A percentile compares a stretch with the other conserved stretches of the same genome.
Evolutionary conservation across 2,888 invertebrate species (phyloP).

Genomic region (Aradus depressus): DNA sequence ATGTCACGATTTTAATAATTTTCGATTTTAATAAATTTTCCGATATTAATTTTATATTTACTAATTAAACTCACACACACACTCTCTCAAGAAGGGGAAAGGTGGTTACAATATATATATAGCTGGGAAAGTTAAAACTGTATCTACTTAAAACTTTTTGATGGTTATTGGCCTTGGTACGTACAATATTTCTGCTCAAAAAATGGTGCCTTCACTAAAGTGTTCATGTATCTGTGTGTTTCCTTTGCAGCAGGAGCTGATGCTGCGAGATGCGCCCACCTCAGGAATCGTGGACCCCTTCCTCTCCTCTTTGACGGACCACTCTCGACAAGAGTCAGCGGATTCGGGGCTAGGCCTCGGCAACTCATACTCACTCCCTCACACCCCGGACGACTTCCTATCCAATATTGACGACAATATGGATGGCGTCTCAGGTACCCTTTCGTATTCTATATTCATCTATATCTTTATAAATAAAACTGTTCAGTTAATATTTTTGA

Average conservation of each 20-base stretch:
- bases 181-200: too few relatives aligned
- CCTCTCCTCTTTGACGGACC: slow-evolving; percentile 69
- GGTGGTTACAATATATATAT: too few relatives aligned
- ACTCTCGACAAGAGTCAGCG: slow-evolving; percentile 87
- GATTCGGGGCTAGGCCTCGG: slow-evolving; percentile 89
- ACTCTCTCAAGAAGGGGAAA: too few relatives aligned
- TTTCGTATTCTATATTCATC: background rate
- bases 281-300: slow-evolving; percentile 55
- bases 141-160: too few relatives aligned
- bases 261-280: slow-evolving; percentile 55
- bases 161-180: too few relatives aligned
- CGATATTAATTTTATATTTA: too few relatives aligned
- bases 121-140: too few relatives aligned
- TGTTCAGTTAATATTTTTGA: background rate
- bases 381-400: slow-evolving; percentile 87
- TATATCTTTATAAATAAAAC: background rate
- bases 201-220: too few relatives aligned
- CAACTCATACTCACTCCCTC: slow-evolving; percentile 75
- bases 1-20: too few relatives aligned
- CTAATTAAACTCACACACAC: too few relatives aligned
- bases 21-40: too few relatives aligned
- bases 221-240: too few relatives aligned
- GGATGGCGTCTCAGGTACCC: slow-evolving; percentile 66
- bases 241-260: slow-evolving; percentile 53
- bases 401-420: slow-evolving; percentile 82